Evolutionary conservation across 2,888 invertebrate species (phyloP), one percentile per base, ranked within the genome.

Genomic region (Aplocera efformata): DNA sequence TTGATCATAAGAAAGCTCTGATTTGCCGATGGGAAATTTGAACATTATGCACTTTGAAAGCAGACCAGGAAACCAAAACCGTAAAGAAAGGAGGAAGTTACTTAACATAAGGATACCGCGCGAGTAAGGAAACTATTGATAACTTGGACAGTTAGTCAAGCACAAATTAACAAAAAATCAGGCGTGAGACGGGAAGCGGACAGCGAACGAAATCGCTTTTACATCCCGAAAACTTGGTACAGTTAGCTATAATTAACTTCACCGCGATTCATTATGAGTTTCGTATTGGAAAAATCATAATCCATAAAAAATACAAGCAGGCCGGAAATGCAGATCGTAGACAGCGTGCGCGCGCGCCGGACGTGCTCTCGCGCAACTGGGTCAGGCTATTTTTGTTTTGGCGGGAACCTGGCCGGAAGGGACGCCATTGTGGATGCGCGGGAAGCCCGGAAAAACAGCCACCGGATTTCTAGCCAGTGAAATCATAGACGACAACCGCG

Each of bases 331-430:
- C 86, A 84, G 78, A 76, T 74, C 70, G 73, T 65, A 63, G 71
- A 65, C 70, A 66, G 69, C 68, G 76, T 61, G 73, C 67, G 63
- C 40, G 42, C 40, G 48, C 64, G 74, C 81, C 83, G 85, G 83
- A 73, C 68, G 72, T 79, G 80, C 76, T 78, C 66, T 62, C 75
- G 70, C 74, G 79, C 72, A 88, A 83, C 78, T 88, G 70, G 86
- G 86, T 85, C 86, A 85, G 79, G 73, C 79, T 88, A 88, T 88
- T 88, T 86, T 83, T 81, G 84, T 80, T 86, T 85, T 83, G 88
- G 85, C 86, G 86, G 84, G 86, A 88, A 84, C 82, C 79, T 78
- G 83, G 81, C 85, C 88, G 86, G 86, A 88, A 83, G 73, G 72
- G 79, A 63, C 82, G 79, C 84, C 84, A 86, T 86, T 86, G 86